Evolutionary conservation across 2,888 invertebrate genomes (phyloP), one percentile per base, ranked within the genome.

Genomic region (Scrobipalpa costella): DNA sequence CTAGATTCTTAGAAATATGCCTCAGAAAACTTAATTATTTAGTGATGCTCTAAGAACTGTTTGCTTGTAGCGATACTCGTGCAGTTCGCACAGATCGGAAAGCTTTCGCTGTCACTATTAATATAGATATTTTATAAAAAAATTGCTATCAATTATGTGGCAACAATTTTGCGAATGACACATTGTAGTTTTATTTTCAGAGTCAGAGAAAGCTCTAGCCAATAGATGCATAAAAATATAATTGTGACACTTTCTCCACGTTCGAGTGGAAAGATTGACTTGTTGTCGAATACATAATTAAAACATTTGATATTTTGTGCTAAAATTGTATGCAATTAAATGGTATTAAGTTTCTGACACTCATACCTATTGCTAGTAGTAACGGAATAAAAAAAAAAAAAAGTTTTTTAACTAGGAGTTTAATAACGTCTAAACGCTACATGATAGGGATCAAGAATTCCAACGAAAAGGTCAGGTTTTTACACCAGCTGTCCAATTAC

Each of bases 211-310:
- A 88, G 87, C 82, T 57, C 57, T 57, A 8, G 17, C 17, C 7
- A 73, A 70, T 67, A 67, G 67, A 69, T 61, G 60, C 62, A 63
- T 47, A 64, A 66, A 69, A 70, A 61, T 55, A 57, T 61, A 75
- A 74, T 71, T 79, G 81, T 74, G 83, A 84, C 81, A 86, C 88
- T 88, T 84, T 84, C 84, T 73, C 80, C 66, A 38, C n/a, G 47
- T 27, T 40, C 21, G 13, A 33, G 5, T 38, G 13, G 44, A 40
- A 38, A 17, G 57, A 27, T 44, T 21, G 44, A 44, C 44, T 59
- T 21, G 44, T 44, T 11, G n/a, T 17, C 21, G 3, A 58, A 17
- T 34, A 6, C 36, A n/a, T 36, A 9, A n/a, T 55, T 33, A 8
- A 47, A 11, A 15, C 9, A 15, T 27, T 15, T 50, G 17, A 17